These are phyloP conservation scores for Cinara cedri DNA, from an alignment of 2,888 invertebrate species.

Conservation along the genomic window DNA sequence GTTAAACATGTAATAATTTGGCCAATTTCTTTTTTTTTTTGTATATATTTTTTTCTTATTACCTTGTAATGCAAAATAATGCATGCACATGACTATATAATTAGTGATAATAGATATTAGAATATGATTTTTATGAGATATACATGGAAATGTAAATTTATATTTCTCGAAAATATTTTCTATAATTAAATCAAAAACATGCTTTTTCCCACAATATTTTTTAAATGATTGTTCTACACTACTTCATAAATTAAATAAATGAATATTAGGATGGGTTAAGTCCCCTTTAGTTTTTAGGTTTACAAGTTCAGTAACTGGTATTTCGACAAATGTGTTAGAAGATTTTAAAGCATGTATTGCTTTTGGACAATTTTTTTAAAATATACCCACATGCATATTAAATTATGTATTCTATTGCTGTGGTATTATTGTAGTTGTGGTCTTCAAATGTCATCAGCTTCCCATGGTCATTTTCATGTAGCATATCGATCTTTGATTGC, in stretches of 20 bases:
- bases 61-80: not conserved
- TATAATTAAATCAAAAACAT: not conserved
- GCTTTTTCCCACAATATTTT: not conserved
- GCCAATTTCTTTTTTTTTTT: conserved; percentile 17
- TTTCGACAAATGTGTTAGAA: not conserved
- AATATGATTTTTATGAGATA: conserved; percentile 11
- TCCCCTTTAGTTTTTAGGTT: conserved; percentile 6
- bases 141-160: conserved; percentile 12
- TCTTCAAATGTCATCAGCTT: not conserved
- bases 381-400: not conserved
- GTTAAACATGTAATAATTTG: conserved; percentile 3
- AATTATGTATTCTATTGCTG: not conserved
- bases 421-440: not conserved
- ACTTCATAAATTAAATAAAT: not conserved
- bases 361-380: conserved; percentile 1
- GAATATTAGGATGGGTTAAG: conserved; percentile 1
- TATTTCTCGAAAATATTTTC: not conserved
- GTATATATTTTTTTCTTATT: conserved; percentile 9
- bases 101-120: not conserved
- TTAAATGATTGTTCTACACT: not conserved
- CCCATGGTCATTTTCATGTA: not conserved
- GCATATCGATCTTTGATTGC: not conserved
- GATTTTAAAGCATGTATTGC: not conserved
- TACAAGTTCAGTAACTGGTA: conserved; percentile 6
- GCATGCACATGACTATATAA: conserved; percentile 1